Percentiles rank a stretch among this genome's conserved stretches.
phyloP scores from a whole-genome alignment of 30 jellyfish, hydroid and myxozoan species.

The Hydractinia echinata region DNA sequence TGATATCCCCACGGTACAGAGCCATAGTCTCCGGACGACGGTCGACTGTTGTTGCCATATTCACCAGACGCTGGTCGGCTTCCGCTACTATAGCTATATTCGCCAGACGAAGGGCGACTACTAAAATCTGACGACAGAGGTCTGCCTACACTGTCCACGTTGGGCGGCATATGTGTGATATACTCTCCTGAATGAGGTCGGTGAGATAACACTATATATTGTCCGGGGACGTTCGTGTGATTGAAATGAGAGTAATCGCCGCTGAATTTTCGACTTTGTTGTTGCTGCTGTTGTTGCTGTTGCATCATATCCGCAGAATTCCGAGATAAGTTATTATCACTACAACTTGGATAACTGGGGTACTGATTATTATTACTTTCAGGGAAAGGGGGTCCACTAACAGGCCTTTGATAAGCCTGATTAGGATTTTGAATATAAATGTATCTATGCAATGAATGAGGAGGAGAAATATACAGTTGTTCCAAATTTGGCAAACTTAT shows the following conservation, averaged over 20 bases:
- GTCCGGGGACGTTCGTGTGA: slow-evolving; percentile 33
- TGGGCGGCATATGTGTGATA: slow-evolving; percentile 6
- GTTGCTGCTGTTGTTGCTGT: slow-evolving; percentile 25
- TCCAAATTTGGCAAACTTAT: slow-evolving; percentile 87
- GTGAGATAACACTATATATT: slow-evolving; percentile 40
- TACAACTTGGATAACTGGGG: neutral
- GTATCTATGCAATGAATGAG: slow-evolving; percentile 39
- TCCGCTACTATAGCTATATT: slow-evolving; percentile 76
- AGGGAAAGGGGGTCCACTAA: slow-evolving; percentile 92
- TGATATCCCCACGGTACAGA: slow-evolving; percentile 64
- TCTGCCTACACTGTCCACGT: slow-evolving; percentile 65
- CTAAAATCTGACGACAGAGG: slow-evolving; percentile 93
- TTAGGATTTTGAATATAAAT: slow-evolving; percentile 26
- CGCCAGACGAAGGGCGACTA: slow-evolving; percentile 94
- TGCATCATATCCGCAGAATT: slow-evolving; percentile 6
- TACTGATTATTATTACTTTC: slow-evolving; percentile 24
- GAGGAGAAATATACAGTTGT: slow-evolving; percentile 79
- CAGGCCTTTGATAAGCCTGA: slow-evolving; percentile 47
- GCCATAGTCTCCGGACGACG: slow-evolving; percentile 81
- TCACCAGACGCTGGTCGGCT: slow-evolving; percentile 97
- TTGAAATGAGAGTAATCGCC: slow-evolving; percentile 59
- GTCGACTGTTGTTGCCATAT: slow-evolving; percentile 71
- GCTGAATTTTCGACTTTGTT: slow-evolving; percentile 56
- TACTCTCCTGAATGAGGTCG: slow-evolving; percentile 68
- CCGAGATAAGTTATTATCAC: slow-evolving; percentile 9